These are phyloP conservation scores for Paracanthobrama guichenoti DNA, from an alignment of 2,113 vertebrate species.

Conservation along the genomic window DNA sequence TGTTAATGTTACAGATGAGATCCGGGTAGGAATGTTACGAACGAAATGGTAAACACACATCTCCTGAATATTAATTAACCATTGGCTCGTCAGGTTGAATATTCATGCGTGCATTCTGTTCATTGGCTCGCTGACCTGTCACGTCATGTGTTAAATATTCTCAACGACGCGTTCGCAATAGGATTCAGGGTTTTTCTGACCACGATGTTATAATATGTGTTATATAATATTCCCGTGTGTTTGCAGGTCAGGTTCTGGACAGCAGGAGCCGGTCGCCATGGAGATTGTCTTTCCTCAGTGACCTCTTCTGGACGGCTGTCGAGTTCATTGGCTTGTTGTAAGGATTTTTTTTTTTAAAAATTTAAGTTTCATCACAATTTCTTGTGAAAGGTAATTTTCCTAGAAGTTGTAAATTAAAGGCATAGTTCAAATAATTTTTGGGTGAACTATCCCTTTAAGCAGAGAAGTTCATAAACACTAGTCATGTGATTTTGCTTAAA, in stretches of 20 bases:
- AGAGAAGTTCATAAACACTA: too few species aligned
- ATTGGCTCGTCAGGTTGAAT: neutral
- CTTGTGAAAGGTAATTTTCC: neutral
- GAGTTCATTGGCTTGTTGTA: slow-evolving; percentile 94
- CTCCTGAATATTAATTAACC: neutral
- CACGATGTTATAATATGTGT: neutral
- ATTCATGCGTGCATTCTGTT: neutral
- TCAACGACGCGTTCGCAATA: too few species aligned
- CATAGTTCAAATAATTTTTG: too few species aligned
- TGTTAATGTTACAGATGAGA: neutral
- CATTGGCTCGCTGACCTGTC: neutral
- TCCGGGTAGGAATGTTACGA: neutral
- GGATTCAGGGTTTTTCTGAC: too few species aligned
- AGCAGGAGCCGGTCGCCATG: slow-evolving; percentile 86
- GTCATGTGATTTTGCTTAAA: neutral
- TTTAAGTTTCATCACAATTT: neutral
- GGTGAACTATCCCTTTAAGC: too few species aligned
- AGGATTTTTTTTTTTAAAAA: slow-evolving; percentile 65
- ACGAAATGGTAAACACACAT: neutral
- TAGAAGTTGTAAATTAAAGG: neutral
- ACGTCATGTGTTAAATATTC: neutral
- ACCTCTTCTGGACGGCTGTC: slow-evolving; percentile 92
- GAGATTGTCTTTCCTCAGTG: slow-evolving; percentile 85
- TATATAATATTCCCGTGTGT: neutral
- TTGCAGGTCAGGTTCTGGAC: slow-evolving; percentile 90